These are phyloP conservation scores for Lingula anatina DNA, from an alignment of 2,888 invertebrate genomes.

Conservation along the genomic window DNA sequence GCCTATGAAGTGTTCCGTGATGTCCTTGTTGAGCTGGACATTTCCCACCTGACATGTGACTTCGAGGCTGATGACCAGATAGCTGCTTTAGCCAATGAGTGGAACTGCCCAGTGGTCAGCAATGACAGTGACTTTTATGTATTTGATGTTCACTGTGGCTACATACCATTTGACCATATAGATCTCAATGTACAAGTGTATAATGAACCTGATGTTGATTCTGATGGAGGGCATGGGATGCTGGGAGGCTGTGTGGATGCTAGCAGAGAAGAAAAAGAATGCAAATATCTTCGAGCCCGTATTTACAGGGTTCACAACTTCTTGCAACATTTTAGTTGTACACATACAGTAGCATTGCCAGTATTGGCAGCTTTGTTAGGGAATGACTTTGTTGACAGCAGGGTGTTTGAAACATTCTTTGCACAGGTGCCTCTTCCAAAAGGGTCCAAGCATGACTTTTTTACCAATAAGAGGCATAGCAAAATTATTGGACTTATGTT, in stretches of 20 bases:
- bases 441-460: slow-evolving; percentile 24
- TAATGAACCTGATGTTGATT: neutral
- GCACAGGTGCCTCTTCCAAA: slow-evolving; percentile 57
- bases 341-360: slow-evolving; percentile 72
- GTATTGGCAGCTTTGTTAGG: slow-evolving; percentile 78
- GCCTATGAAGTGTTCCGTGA: slow-evolving; percentile 71
- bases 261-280: slow-evolving; percentile 1
- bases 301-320: slow-evolving; percentile 70
- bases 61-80: slow-evolving; percentile 89
- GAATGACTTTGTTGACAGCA: slow-evolving; percentile 75
- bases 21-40: slow-evolving; percentile 62
- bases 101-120: slow-evolving; percentile 81
- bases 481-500: slow-evolving; percentile 66
- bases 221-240: too few species aligned
- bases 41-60: slow-evolving; percentile 69
- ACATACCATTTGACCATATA: slow-evolving; percentile 66
- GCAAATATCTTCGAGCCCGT: slow-evolving; percentile 44
- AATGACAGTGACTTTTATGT: slow-evolving; percentile 94
- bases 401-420: slow-evolving; percentile 66
- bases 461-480: slow-evolving; percentile 5
- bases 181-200: slow-evolving; percentile 25
- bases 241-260: too few species aligned
- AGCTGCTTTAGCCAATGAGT: slow-evolving; percentile 71
- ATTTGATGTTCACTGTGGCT: slow-evolving; percentile 67
- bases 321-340: slow-evolving; percentile 62